Evolutionary conservation across 1,140 invertebrate species (phyloP), one percentile per base, ranked within the genome.

Genomic region (Lethrus apterus): DNA sequence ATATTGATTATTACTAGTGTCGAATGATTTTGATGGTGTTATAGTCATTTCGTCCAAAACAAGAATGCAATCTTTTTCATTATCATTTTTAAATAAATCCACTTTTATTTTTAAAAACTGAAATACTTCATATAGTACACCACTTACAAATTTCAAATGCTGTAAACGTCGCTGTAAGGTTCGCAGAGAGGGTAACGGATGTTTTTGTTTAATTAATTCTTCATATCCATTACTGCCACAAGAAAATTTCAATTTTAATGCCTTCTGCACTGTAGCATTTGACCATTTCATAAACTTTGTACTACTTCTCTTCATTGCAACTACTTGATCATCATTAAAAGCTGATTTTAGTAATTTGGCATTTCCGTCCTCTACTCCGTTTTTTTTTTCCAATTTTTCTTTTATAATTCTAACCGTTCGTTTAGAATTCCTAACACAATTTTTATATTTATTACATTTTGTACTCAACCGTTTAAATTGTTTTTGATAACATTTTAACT

Each of bases 41-140:
- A 52, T 52, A 8, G 40, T 40, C 50, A 52, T 52, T 32, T 48
- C 40, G 33, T 48, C 46, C 15, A 48, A 31, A 26, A 52, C 15
- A 21, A 52, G n/a, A 10, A 44, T 40, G 32, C 45, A 48, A 31
- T 52, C 31, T 31, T 24, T 49, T 34, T 52, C 40, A 44, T 44
- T 4, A 11, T 32, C n/a, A 31, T 4, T 2, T 10, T 20, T 17
- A 40, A 44, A 38, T 14, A n/a, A n/a, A 24, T 48, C 5, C 13
- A 47, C 36, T 38, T 52, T 48, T 8, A 44, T 15, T 38, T 48
- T 26, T 34, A 52, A 43, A 44, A 50, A 50, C 2, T 45, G 7
- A 30, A 50, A 50, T 4, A 50, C 41, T 23, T 50, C 48, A 44
- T 36, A 10, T 19, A 50, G 21, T 9, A 45, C 45, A 4, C 48